phyloP scores from a whole-genome alignment of 1,140 invertebrate genomes.

The Telenomus remus region DNA sequence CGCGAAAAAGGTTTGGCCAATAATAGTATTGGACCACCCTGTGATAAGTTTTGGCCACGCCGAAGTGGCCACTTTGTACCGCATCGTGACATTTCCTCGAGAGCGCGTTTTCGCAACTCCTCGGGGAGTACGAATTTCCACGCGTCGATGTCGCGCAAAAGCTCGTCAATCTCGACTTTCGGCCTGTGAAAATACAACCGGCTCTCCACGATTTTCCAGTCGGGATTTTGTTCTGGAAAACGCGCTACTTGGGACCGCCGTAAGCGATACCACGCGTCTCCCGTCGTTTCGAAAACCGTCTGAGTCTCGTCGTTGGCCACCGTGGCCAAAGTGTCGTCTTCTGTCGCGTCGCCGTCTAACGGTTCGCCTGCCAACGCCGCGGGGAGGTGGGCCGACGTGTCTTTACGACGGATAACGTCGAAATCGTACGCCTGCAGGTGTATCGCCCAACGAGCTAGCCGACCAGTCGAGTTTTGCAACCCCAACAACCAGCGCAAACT shows the following conservation, averaged over 20 bases:
- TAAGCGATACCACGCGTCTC: conserved; percentile 10
- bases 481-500: background rate
- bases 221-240: conserved; percentile 8
- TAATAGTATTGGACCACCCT: conserved; percentile 30
- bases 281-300: background rate
- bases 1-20: conserved; percentile 31
- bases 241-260: background rate
- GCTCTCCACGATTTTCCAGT: background rate
- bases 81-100: conserved; percentile 33
- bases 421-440: conserved; percentile 69
- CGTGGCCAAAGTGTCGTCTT: background rate
- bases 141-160: conserved; percentile 7
- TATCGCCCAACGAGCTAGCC: conserved; percentile 73
- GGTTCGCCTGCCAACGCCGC: conserved; percentile 63
- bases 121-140: conserved; percentile 31
- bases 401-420: conserved; percentile 67
- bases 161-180: conserved; percentile 1
- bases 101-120: background rate
- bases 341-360: background rate
- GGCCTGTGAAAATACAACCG: conserved; percentile 15
- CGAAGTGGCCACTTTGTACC: conserved; percentile 35
- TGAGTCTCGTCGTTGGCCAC: too few species aligned
- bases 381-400: conserved; percentile 61
- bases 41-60: conserved; percentile 38
- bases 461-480: background rate